A percentile compares a stretch with the other conserved stretches of the same genome.
These are phyloP conservation scores for Patella ulyssiponensis DNA, from an alignment of 2,888 invertebrate genomes.

Conservation along the genomic window DNA sequence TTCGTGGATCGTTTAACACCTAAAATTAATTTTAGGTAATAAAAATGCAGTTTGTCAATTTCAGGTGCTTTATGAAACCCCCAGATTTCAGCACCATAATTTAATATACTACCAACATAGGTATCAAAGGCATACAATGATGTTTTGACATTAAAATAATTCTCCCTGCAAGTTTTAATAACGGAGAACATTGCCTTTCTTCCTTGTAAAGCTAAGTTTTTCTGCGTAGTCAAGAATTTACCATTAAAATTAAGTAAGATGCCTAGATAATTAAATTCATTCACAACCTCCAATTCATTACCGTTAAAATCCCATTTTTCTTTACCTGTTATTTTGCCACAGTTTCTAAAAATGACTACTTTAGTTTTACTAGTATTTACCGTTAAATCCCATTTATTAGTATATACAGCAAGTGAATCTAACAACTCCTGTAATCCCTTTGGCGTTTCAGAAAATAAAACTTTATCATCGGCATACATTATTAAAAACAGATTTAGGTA, in stretches of 20 bases:
- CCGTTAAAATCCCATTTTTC: not conserved
- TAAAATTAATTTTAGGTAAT: not conserved
- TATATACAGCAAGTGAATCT: not conserved
- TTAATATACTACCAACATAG: not conserved
- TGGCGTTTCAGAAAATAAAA: not conserved
- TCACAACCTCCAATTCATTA: not conserved
- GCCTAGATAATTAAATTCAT: not conserved
- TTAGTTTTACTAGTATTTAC: not conserved
- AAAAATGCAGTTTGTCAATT: not conserved
- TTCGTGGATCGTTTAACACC: not conserved
- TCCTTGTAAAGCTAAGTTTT: not conserved
- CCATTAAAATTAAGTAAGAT: not conserved
- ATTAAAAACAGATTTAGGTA: not conserved
- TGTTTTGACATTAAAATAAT: not conserved
- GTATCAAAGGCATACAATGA: not conserved
- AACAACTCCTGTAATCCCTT: not conserved
- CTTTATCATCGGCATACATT: not conserved
- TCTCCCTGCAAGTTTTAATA: not conserved
- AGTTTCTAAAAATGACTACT: not conserved
- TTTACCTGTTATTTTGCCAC: not conserved
- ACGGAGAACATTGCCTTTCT: not conserved
- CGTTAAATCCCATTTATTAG: not conserved
- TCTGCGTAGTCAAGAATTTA: not conserved
- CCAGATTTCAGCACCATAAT: not conserved
- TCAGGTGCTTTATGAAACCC: not conserved